A percentile compares a stretch with the other conserved stretches of the same genome.
These are phyloP conservation scores for Chlorops oryzae DNA, from an alignment of 1,140 invertebrate species.

Conservation along the genomic window DNA sequence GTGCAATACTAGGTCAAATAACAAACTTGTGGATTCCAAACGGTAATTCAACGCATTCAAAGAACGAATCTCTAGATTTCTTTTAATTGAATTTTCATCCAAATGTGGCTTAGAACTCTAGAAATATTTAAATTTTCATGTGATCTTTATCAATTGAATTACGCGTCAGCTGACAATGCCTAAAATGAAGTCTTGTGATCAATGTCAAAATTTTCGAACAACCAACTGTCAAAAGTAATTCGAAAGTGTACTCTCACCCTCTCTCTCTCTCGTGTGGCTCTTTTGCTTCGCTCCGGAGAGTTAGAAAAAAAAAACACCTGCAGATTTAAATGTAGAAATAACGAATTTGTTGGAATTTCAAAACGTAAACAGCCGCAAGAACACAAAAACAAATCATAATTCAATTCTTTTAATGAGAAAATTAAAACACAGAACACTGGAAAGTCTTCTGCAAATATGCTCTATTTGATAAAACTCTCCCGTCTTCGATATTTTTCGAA, in stretches of 20 bases:
- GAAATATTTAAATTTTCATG: too few relatives aligned
- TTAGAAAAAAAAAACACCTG: constrained; percentile 2
- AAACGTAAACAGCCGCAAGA: constrained; percentile 12
- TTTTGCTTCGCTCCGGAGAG: constrained; percentile 13
- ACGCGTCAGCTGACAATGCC: too few relatives aligned
- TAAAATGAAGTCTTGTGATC: constrained; percentile 38
- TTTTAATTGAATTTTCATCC: too few relatives aligned
- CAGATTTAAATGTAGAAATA: neutral
- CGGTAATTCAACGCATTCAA: too few relatives aligned
- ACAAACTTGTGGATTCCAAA: too few relatives aligned
- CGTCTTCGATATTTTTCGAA: constrained; percentile 25
- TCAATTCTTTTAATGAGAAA: constrained; percentile 12
- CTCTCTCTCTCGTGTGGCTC: constrained; percentile 25
- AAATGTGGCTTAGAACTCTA: too few relatives aligned
- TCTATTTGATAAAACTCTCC: constrained; percentile 9
- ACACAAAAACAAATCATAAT: constrained; percentile 6
- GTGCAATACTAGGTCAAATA: too few relatives aligned
- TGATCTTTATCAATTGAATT: too few relatives aligned
- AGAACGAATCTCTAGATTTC: too few relatives aligned
- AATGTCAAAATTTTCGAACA: constrained; percentile 42
- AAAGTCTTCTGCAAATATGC: neutral
- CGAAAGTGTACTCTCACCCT: too few relatives aligned
- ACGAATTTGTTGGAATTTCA: constrained; percentile 7
- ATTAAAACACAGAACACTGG: constrained; percentile 3
- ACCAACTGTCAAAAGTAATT: too few relatives aligned